These are phyloP conservation scores for Drosophila subquinaria DNA, from an alignment of 2,888 invertebrate species.

Conservation along the genomic window DNA sequence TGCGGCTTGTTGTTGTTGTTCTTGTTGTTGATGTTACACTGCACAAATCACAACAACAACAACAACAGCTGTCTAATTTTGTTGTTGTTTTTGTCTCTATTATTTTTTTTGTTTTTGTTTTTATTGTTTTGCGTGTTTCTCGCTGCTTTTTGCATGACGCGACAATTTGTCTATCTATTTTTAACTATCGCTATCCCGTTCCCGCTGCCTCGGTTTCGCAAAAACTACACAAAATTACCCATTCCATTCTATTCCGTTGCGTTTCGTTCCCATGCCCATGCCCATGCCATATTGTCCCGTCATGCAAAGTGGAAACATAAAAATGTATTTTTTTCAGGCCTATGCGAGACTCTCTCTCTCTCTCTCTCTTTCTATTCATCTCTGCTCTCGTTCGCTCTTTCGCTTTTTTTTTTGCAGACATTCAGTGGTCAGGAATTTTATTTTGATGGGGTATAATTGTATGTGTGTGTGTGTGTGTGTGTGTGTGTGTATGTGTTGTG, in stretches of 20 bases:
- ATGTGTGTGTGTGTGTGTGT: slow-evolving; percentile 21
- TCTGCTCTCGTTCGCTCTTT: slow-evolving; percentile 3
- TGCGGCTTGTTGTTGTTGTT: slow-evolving; percentile 7
- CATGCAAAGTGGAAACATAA: slow-evolving; percentile 38
- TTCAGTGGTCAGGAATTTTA: slow-evolving; percentile 75
- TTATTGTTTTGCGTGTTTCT: slow-evolving; percentile 29
- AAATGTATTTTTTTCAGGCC: slow-evolving; percentile 67
- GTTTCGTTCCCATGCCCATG: slow-evolving; percentile 10
- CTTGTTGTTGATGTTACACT: slow-evolving; percentile 14
- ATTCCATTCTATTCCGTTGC: slow-evolving; percentile 32
- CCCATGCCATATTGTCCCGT: slow-evolving; percentile 18
- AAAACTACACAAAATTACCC: slow-evolving; percentile 40
- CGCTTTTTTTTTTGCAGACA: slow-evolving; percentile 48
- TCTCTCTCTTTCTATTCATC: slow-evolving; percentile 2
- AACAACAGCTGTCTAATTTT: slow-evolving; percentile 34
- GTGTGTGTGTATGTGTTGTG: slow-evolving; percentile 14
- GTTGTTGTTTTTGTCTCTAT: slow-evolving; percentile 32
- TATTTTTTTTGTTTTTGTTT: slow-evolving; percentile 20
- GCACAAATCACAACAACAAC: slow-evolving; percentile 38
- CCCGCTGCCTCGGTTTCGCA: slow-evolving; percentile 23
- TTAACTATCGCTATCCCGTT: slow-evolving; percentile 61
- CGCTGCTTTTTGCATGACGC: slow-evolving; percentile 73
- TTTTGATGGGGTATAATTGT: slow-evolving; percentile 61
- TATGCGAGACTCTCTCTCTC: slow-evolving; percentile 40
- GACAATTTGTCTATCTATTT: slow-evolving; percentile 83